Percentiles rank a stretch among this genome's conserved stretches.
Evolutionary conservation across 2,797 vertebrate species (phyloP).

Genomic region (Galagoides demidoff): DNA sequence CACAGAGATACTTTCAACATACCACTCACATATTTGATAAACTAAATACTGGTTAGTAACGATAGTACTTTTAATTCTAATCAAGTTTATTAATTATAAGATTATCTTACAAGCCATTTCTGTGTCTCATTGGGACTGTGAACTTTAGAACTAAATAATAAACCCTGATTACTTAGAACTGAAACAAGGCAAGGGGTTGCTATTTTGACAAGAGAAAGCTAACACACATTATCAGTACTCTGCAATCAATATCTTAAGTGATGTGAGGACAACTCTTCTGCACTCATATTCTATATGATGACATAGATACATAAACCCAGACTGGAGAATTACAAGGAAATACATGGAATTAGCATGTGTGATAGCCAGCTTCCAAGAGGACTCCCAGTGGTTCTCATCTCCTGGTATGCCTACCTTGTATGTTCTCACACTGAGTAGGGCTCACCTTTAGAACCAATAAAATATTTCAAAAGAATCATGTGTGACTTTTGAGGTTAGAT

Average conservation of each 20-base stretch:
- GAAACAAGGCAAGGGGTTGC: background rate
- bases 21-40: conserved; percentile 1
- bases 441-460: background rate
- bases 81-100: background rate
- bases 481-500: background rate
- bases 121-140: background rate
- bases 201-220: background rate
- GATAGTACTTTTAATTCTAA: background rate
- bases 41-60: background rate
- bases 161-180: background rate
- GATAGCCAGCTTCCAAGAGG: background rate
- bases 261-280: background rate
- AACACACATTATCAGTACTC: background rate
- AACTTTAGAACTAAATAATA: background rate
- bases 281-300: background rate
- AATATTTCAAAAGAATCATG: background rate
- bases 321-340: conserved; percentile 1
- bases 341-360: background rate
- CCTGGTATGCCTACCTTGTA: background rate
- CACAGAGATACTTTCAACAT: background rate
- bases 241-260: background rate
- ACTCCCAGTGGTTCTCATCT: background rate
- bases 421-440: background rate
- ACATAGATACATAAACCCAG: background rate
- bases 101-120: background rate